phyloP scores from a whole-genome alignment of 2,797 vertebrate species.

The Garrulus glandarius region DNA sequence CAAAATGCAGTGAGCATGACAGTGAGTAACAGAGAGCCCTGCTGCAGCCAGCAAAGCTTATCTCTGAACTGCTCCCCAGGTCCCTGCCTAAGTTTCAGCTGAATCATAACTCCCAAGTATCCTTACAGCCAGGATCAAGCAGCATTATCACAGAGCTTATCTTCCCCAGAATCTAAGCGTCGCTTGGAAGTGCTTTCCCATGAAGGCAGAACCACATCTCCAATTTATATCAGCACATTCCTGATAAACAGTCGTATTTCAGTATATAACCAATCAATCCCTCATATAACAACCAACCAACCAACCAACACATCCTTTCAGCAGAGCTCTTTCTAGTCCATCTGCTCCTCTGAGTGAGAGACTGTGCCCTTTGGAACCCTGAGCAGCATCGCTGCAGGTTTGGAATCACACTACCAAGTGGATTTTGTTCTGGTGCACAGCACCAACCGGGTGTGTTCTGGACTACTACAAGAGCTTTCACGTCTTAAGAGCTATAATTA shows the following conservation, averaged over 20 bases:
- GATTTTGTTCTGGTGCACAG: neutral
- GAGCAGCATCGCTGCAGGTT: neutral
- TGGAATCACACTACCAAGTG: fast-evolving
- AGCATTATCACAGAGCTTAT: fast-evolving
- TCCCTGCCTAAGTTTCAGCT: neutral
- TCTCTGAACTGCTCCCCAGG: neutral
- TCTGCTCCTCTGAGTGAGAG: neutral
- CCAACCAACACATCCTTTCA: neutral
- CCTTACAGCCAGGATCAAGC: neutral
- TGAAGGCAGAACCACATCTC: neutral
- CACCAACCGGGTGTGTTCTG: fast-evolving
- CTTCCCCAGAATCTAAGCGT: neutral
- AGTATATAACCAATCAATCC: neutral
- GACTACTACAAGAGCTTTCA: neutral
- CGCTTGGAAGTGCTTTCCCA: neutral
- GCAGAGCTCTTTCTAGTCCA: fast-evolving
- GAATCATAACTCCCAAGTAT: neutral
- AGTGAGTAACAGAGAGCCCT: neutral
- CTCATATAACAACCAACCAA: neutral
- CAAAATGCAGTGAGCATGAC: neutral
- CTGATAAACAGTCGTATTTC: neutral
- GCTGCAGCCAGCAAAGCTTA: neutral
- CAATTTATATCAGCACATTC: neutral
- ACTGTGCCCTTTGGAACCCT: fast-evolving
- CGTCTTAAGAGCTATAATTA: neutral